phyloP scores from a whole-genome alignment of 1,140 invertebrate genomes.

The Psix sp. region DNA sequence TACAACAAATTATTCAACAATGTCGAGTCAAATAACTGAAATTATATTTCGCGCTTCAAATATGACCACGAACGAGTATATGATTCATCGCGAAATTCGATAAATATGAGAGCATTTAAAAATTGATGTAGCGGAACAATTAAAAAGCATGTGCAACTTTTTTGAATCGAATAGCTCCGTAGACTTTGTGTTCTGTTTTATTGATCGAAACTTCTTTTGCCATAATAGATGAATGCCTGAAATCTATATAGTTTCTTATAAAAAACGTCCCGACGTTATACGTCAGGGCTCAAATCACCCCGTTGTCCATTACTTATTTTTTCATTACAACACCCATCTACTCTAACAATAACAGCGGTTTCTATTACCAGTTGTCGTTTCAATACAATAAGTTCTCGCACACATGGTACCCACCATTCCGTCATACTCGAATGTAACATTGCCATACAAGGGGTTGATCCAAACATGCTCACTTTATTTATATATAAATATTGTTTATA shows the following conservation, averaged over 20 bases:
- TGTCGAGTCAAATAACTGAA: background rate
- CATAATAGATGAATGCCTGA: slow-evolving; percentile 16
- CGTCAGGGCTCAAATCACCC: slow-evolving; percentile 36
- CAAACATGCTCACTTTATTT: background rate
- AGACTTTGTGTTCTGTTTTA: background rate
- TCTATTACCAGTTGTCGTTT: slow-evolving; percentile 56
- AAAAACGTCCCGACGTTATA: slow-evolving; percentile 33
- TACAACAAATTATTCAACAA: background rate
- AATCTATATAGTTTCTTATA: no score
- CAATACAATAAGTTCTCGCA: slow-evolving; percentile 48
- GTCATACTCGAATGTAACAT: slow-evolving; percentile 35
- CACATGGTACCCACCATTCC: slow-evolving; percentile 44
- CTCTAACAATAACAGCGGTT: slow-evolving; percentile 50
- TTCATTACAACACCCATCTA: slow-evolving; percentile 45
- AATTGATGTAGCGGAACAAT: no score
- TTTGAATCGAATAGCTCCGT: background rate
- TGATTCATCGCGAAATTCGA: no score
- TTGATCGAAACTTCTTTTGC: slow-evolving; percentile 8
- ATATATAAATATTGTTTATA: no score
- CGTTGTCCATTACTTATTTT: slow-evolving; percentile 51
- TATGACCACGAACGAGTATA: no score
- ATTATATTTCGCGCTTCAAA: slow-evolving; percentile 11
- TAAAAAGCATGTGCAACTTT: no score
- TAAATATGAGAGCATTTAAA: no score
- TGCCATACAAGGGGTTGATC: slow-evolving; percentile 17